These are phyloP conservation scores for Pedionomus torquatus DNA, from an alignment of 2,113 vertebrate species.

Conservation along the genomic window DNA sequence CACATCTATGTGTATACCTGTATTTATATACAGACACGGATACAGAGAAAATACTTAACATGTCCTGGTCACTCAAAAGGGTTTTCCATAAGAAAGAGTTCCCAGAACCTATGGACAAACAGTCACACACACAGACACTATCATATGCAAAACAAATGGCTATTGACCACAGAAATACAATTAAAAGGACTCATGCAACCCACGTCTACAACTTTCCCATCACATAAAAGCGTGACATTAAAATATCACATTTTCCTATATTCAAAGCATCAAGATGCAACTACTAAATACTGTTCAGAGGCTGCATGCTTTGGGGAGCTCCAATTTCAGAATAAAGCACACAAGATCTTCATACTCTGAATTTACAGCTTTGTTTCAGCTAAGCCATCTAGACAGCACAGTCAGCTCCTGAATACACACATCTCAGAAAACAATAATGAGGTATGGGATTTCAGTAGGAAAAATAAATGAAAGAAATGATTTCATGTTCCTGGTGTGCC, in stretches of 20 bases:
- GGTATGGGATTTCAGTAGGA: not conserved
- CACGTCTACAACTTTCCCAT: not conserved
- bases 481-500: not conserved
- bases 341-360: not conserved
- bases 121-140: not conserved
- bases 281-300: not conserved
- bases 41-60: not conserved
- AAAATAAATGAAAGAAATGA: not conserved
- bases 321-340: not conserved
- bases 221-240: not conserved
- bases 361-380: not conserved
- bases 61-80: not conserved
- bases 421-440: not conserved
- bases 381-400: not conserved
- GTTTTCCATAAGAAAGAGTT: not conserved
- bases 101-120: not conserved
- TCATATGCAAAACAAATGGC: not conserved
- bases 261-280: not conserved
- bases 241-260: not conserved
- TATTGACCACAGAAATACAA: not conserved
- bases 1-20: rapidly evolving
- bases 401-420: not conserved
- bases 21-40: rapidly evolving
- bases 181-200: not conserved
- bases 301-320: not conserved